These are phyloP conservation scores for Paramisgurnus dabryanus DNA, from an alignment of 2,113 vertebrate genomes.

Conservation along the genomic window DNA sequence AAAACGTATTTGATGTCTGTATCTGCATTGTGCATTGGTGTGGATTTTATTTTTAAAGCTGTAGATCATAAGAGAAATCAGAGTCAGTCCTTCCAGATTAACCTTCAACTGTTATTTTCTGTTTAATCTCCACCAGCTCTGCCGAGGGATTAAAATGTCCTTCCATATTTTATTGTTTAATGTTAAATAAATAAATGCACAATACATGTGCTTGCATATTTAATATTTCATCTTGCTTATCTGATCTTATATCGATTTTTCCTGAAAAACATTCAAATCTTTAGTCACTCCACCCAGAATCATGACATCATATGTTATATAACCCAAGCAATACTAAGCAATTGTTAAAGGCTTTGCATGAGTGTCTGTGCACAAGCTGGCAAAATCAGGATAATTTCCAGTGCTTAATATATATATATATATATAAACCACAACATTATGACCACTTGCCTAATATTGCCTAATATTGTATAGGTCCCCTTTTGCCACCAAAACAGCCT, in stretches of 20 bases:
- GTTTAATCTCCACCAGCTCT: conserved; percentile 49
- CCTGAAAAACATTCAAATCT: background rate
- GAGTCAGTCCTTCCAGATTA: conserved; percentile 61
- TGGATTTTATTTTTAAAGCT: conserved; percentile 33
- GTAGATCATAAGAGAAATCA: conserved; percentile 8
- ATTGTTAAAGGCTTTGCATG: conserved; percentile 39
- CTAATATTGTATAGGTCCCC: no score
- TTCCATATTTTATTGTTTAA: conserved; percentile 19
- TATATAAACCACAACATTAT: no score
- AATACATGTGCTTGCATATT: background rate
- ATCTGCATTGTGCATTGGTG: conserved; percentile 45
- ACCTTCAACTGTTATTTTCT: conserved; percentile 54
- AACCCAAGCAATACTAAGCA: conserved; percentile 34
- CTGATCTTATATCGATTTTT: background rate
- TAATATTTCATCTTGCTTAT: background rate
- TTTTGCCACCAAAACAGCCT: no score
- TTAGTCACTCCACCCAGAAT: conserved; percentile 16
- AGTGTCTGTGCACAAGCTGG: background rate
- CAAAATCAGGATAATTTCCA: background rate
- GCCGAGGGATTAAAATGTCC: conserved; percentile 49
- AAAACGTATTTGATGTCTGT: conserved; percentile 18
- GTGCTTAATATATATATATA: background rate
- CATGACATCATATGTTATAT: conserved; percentile 57
- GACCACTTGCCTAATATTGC: no score
- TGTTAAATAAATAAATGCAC: background rate